A percentile compares a stretch with the other conserved stretches of the same genome.
Evolutionary conservation across 2,888 invertebrate genomes (phyloP).

Genomic region (Tupiocoris notatus): DNA sequence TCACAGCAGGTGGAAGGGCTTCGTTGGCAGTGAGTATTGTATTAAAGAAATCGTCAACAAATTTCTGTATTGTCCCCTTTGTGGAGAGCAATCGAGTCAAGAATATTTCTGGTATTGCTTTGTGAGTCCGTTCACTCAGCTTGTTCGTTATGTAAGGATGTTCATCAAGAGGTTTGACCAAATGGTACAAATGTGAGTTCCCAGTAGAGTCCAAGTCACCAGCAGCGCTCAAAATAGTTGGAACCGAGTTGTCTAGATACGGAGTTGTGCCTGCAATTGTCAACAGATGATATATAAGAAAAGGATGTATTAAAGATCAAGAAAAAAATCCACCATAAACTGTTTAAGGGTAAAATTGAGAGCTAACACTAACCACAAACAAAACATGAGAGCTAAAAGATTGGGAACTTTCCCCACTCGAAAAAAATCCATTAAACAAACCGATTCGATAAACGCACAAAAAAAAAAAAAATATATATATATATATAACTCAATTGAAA

Average conservation of each 20-base stretch:
- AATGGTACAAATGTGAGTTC: slow-evolving; percentile 74
- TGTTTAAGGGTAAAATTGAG: too few species aligned
- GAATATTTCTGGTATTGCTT: slow-evolving; percentile 95
- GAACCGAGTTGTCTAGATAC: slow-evolving; percentile 72
- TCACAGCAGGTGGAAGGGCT: slow-evolving; percentile 86
- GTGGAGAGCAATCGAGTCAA: slow-evolving; percentile 87
- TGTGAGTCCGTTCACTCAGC: slow-evolving; percentile 73
- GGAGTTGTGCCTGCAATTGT: slow-evolving; percentile 58
- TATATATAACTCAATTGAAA: too few species aligned
- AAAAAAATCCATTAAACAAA: too few species aligned
- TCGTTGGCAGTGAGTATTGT: slow-evolving; percentile 91
- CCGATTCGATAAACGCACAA: too few species aligned
- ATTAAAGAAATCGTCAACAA: slow-evolving; percentile 95
- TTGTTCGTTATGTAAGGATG: slow-evolving; percentile 47
- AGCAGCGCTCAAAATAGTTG: slow-evolving; percentile 73
- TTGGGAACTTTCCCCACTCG: too few species aligned
- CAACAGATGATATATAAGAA: too few species aligned
- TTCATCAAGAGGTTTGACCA: slow-evolving; percentile 83
- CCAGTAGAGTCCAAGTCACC: slow-evolving; percentile 74
- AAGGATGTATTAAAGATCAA: too few species aligned
- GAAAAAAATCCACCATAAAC: too few species aligned
- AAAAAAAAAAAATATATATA: too few species aligned
- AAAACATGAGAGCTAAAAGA: too few species aligned
- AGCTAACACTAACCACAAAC: too few species aligned
- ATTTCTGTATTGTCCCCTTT: slow-evolving; percentile 97